phyloP scores from a whole-genome alignment of 2,888 invertebrate genomes.

The Cosmorhoe ocellata region DNA sequence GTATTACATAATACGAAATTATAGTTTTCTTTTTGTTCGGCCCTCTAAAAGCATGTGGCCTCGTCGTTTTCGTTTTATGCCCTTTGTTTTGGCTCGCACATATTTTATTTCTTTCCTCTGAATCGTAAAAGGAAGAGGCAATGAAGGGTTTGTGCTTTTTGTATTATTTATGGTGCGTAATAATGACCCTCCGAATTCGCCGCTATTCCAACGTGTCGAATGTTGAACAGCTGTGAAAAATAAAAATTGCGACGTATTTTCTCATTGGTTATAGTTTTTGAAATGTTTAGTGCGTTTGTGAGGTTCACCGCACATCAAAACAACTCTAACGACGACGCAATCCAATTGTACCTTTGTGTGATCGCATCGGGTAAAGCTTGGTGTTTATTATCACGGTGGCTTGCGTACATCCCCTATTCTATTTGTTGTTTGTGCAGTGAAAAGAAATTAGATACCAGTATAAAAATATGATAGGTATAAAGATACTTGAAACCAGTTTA shows the following conservation, averaged over 20 bases:
- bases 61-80: conserved; percentile 76
- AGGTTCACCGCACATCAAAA: conserved; percentile 28
- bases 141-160: conserved; percentile 79
- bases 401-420: conserved; percentile 54
- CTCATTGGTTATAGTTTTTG: conserved; percentile 34
- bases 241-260: conserved; percentile 45
- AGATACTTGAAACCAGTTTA: conserved; percentile 57
- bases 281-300: conserved; percentile 19
- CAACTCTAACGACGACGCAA: conserved; percentile 34
- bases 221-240: conserved; percentile 61
- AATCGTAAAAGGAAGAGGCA: conserved; percentile 81
- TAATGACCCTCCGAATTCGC: conserved; percentile 64
- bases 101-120: conserved; percentile 78
- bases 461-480: conserved; percentile 43
- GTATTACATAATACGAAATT: conserved; percentile 80
- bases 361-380: conserved; percentile 29
- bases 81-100: conserved; percentile 77
- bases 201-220: conserved; percentile 49
- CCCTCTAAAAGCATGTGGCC: conserved; percentile 76
- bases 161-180: conserved; percentile 77
- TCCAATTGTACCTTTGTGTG: conserved; percentile 35
- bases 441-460: conserved; percentile 61
- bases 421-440: conserved; percentile 57
- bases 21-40: conserved; percentile 68
- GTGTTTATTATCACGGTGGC: conserved; percentile 59